Evolutionary conservation across 2,797 vertebrate genomes (phyloP).

Genomic region (Mionectes olivaceus): DNA sequence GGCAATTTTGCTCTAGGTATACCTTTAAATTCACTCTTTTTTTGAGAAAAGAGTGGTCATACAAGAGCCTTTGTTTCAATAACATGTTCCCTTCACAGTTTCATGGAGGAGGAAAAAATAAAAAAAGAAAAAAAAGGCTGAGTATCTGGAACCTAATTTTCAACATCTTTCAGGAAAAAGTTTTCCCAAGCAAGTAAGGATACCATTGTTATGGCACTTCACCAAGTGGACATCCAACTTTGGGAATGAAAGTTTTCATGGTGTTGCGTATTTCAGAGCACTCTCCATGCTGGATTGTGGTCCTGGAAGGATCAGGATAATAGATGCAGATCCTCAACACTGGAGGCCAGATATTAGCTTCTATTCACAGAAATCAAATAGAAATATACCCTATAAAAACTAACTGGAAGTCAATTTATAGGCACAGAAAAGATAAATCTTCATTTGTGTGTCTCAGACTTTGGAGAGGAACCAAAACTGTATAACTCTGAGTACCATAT

Average conservation of each 20-base stretch:
- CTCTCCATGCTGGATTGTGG: not conserved
- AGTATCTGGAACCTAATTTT: not conserved
- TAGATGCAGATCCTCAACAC: not conserved
- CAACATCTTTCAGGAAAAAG: not conserved
- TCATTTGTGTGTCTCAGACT: not conserved
- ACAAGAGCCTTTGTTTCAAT: not conserved
- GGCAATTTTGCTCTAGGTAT: not conserved
- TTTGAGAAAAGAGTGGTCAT: not conserved
- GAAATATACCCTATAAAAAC: not conserved
- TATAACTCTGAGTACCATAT: not conserved
- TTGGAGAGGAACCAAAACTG: not conserved
- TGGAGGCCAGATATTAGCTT: not conserved
- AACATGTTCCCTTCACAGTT: not conserved
- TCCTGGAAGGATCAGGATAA: not conserved
- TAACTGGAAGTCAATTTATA: not conserved
- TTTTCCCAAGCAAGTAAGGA: not conserved
- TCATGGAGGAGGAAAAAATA: accelerated
- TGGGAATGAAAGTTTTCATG: not conserved
- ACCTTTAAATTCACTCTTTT: not conserved
- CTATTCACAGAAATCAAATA: not conserved
- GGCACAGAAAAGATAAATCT: not conserved
- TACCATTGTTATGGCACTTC: not conserved
- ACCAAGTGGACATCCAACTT: not conserved
- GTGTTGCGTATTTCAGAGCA: not conserved
- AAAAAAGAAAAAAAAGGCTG: not conserved